A percentile compares a stretch with the other conserved stretches of the same genome.
Conservation (phyloP, 2,797 vertebrate genomes). For the Psittacula derbiana region DNA sequence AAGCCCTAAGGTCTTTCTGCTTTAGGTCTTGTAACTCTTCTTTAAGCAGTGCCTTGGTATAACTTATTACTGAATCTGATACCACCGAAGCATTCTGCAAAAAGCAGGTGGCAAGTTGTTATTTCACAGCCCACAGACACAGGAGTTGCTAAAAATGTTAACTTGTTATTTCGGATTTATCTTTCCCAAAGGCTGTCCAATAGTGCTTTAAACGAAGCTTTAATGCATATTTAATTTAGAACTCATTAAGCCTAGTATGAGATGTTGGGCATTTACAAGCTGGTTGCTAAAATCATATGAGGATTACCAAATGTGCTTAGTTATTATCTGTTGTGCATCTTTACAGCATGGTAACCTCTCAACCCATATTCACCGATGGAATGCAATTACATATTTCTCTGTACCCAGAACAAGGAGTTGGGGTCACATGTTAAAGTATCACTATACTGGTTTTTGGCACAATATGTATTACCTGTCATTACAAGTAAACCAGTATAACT, state of each 20-base stretch:
- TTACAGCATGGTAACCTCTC: background rate
- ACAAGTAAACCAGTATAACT: background rate
- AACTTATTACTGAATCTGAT: background rate
- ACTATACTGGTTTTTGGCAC: background rate
- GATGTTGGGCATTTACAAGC: background rate
- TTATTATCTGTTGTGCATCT: background rate
- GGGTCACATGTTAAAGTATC: background rate
- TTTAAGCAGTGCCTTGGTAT: background rate
- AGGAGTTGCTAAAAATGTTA: conserved; percentile 38
- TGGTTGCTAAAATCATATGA: background rate
- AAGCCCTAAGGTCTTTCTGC: background rate
- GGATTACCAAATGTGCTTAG: background rate
- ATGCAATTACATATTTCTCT: background rate
- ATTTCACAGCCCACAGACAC: conserved; percentile 22
- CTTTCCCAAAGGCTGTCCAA: background rate
- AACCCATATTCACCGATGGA: background rate
- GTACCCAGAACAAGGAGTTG: background rate
- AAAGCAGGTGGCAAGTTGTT: conserved; percentile 46
- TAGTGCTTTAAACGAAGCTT: conserved; percentile 24
- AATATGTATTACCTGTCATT: background rate
- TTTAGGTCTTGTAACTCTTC: background rate
- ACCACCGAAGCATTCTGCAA: background rate
- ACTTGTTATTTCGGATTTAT: conserved; percentile 34
- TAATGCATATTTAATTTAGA: conserved; percentile 31
- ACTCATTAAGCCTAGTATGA: background rate